Evolutionary conservation across 2,797 vertebrate genomes (phyloP).

Genomic region (Cynodonichthys magdalenae): DNA sequence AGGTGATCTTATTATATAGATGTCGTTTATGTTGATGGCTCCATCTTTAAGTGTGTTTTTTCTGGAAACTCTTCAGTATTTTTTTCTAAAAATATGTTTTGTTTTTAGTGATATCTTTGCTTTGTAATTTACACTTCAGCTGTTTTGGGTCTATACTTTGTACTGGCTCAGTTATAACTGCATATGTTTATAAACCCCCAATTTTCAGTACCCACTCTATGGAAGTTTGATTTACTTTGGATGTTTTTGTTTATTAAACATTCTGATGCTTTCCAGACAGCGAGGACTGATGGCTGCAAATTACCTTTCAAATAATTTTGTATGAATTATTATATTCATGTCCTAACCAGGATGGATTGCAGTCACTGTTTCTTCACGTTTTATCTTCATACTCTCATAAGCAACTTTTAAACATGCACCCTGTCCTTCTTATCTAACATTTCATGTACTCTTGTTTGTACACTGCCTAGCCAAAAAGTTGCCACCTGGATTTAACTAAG

Average conservation of each 20-base stretch:
- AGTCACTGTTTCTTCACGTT: not conserved
- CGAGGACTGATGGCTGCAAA: not conserved
- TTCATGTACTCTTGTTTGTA: no score
- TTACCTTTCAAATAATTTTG: not conserved
- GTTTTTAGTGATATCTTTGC: constrained; percentile 8
- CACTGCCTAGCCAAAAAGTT: no score
- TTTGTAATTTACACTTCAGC: not conserved
- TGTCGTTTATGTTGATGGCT: constrained; percentile 29
- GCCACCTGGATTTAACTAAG: no score
- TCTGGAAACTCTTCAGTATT: not conserved
- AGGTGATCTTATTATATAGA: constrained; percentile 32
- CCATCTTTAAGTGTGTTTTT: not conserved
- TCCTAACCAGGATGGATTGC: not conserved
- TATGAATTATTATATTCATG: not conserved
- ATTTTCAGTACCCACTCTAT: not conserved
- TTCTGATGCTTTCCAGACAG: no score
- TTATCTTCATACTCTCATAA: not conserved
- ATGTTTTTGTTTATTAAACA: no score
- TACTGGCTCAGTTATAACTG: not conserved
- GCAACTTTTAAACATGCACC: no score
- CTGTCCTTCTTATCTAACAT: no score
- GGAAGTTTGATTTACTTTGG: no score
- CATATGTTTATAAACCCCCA: not conserved
- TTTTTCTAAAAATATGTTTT: not conserved
- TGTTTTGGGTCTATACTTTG: not conserved